Evolutionary conservation across 2,888 invertebrate species (phyloP).

Genomic region (Amphipyra berbera): DNA sequence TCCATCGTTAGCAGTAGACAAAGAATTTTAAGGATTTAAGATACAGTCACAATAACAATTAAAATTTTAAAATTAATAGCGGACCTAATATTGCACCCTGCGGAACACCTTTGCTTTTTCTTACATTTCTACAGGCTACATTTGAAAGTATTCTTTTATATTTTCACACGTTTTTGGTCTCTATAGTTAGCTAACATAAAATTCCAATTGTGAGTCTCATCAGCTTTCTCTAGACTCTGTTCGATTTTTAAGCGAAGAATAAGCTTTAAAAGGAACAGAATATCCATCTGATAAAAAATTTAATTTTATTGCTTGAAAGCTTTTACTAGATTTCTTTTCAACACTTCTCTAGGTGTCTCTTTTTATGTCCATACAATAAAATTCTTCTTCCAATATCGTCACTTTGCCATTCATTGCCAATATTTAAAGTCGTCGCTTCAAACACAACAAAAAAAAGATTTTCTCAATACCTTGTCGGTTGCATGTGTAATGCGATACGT

Average conservation of each 20-base stretch:
- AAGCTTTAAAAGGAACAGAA: background rate
- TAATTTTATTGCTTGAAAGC: too few species aligned
- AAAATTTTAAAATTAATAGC: too few species aligned
- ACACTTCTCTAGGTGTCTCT: background rate
- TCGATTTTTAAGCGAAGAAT: background rate
- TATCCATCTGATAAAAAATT: background rate
- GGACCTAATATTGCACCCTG: slow-evolving; percentile 5
- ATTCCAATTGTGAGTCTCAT: slow-evolving; percentile 2
- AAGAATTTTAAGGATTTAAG: too few species aligned
- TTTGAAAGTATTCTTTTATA: background rate
- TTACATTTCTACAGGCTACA: background rate
- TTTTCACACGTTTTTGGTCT: slow-evolving; percentile 17
- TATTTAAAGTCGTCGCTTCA: slow-evolving; percentile 10
- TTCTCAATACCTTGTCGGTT: slow-evolving; percentile 29
- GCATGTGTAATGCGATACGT: slow-evolving; percentile 56
- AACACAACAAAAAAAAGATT: slow-evolving; percentile 25
- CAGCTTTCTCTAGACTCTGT: slow-evolving; percentile 26
- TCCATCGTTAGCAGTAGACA: too few species aligned
- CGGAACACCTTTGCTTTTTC: background rate
- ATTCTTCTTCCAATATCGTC: background rate
- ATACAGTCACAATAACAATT: too few species aligned
- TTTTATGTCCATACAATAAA: background rate
- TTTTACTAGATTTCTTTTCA: slow-evolving; percentile 2
- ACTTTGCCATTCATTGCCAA: slow-evolving; percentile 14
- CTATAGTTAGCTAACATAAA: slow-evolving; percentile 6